Percentiles rank a stretch among this genome's conserved stretches.
These are phyloP conservation scores for Potamilus streckersoni DNA, from an alignment of 1,140 invertebrate genomes.

Conservation along the genomic window DNA sequence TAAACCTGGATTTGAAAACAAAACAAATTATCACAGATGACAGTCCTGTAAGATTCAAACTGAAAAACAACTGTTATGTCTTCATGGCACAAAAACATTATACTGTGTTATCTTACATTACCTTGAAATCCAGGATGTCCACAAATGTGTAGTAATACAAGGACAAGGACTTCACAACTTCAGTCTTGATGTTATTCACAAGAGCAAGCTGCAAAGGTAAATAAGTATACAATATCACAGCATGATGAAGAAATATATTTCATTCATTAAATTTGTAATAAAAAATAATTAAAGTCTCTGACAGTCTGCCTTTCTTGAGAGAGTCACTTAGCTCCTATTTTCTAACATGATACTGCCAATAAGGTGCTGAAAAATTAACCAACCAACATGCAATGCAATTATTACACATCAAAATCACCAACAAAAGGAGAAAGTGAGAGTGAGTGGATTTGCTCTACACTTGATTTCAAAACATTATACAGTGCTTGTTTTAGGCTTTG, in stretches of 20 bases:
- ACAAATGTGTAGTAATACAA: conserved; percentile 99
- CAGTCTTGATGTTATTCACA: conserved; percentile 72
- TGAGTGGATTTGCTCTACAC: background rate
- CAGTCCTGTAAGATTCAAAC: too few species aligned
- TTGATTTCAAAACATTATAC: background rate
- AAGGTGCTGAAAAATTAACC: too few species aligned
- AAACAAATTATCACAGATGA: too few species aligned
- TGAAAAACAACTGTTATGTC: too few species aligned
- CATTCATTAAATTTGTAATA: background rate
- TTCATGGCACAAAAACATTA: too few species aligned
- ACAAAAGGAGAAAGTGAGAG: too few species aligned
- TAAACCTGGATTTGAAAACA: too few species aligned
- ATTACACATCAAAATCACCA: background rate
- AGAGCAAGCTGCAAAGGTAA: conserved; percentile 48
- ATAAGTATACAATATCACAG: conserved; percentile 1
- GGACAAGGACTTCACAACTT: conserved; percentile 96
- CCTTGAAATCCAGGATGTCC: conserved; percentile 97
- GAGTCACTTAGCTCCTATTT: too few species aligned
- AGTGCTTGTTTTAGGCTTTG: background rate
- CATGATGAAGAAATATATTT: background rate
- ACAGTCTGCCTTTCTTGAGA: background rate
- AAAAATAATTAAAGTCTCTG: background rate
- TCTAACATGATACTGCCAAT: too few species aligned
- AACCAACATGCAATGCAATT: background rate
- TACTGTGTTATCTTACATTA: conserved; percentile 15